Conservation (phyloP, 2,888 invertebrate genomes). For the Euplagia quadripunctaria region DNA sequence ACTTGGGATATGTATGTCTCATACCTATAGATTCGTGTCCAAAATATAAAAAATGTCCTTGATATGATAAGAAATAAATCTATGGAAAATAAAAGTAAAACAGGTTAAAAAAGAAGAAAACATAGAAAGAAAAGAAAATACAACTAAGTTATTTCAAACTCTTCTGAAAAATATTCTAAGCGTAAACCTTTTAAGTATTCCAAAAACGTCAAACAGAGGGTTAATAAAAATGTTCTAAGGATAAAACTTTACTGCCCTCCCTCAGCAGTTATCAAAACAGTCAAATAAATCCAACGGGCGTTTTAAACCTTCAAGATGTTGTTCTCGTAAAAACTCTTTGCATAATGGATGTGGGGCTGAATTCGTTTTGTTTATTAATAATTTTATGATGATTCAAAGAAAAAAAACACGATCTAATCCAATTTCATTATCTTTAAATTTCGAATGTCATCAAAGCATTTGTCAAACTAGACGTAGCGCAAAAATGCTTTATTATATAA, state of each 20-base stretch:
- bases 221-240: conserved; percentile 49
- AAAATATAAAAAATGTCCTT: too few species aligned
- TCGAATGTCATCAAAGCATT: neutral
- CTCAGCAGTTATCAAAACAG: conserved; percentile 66
- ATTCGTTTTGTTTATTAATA: conserved; percentile 55
- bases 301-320: conserved; percentile 65
- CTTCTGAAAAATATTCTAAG: neutral
- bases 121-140: neutral
- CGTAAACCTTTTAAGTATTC: conserved; percentile 2
- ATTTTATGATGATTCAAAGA: conserved; percentile 20
- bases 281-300: conserved; percentile 66
- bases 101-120: too few species aligned
- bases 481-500: neutral
- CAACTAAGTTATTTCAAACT: neutral
- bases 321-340: conserved; percentile 66
- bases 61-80: too few species aligned
- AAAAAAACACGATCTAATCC: neutral
- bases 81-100: too few species aligned
- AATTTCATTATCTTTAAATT: neutral
- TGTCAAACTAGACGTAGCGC: neutral
- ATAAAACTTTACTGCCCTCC: conserved; percentile 51
- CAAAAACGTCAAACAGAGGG: conserved; percentile 31
- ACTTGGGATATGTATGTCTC: too few species aligned
- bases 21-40: too few species aligned
- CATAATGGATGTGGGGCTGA: conserved; percentile 63